Percentiles rank a stretch among this genome's conserved stretches.
These are phyloP conservation scores for Cantharis nigra DNA, from an alignment of 2,888 invertebrate genomes.

Conservation along the genomic window DNA sequence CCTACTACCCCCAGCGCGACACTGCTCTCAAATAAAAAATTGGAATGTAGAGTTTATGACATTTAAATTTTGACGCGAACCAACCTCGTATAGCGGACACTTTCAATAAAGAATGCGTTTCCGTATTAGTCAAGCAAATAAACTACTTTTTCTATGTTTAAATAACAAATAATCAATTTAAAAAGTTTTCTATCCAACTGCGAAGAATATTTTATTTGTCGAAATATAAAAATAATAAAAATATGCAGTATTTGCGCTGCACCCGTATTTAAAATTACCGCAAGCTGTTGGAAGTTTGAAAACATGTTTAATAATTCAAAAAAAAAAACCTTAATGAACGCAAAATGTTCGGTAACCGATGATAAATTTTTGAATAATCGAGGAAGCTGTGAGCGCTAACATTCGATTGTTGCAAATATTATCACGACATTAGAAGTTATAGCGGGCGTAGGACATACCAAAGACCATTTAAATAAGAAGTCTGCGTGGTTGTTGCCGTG, in stretches of 20 bases:
- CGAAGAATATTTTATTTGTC: background rate
- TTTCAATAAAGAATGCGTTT: background rate
- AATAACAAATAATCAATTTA: background rate
- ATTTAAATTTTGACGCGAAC: background rate
- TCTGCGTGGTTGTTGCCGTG: constrained; percentile 32
- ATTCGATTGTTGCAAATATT: background rate
- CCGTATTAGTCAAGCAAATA: background rate
- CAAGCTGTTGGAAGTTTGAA: background rate
- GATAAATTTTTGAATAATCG: background rate
- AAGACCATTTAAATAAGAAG: background rate
- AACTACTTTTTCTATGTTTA: background rate
- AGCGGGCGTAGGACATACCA: background rate
- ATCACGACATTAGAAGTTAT: background rate
- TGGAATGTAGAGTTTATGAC: background rate
- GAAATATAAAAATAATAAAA: background rate
- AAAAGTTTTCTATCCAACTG: background rate
- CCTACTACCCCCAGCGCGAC: too few relatives aligned
- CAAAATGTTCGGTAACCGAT: background rate
- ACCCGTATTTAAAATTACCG: background rate
- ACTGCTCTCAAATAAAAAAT: too few relatives aligned
- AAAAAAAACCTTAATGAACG: background rate
- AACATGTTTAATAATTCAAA: background rate
- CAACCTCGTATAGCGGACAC: background rate
- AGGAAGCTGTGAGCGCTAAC: background rate
- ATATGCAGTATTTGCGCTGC: background rate